phyloP scores from a whole-genome alignment of 92 coral and sea anemone species.

The Porites divaricata region DNA sequence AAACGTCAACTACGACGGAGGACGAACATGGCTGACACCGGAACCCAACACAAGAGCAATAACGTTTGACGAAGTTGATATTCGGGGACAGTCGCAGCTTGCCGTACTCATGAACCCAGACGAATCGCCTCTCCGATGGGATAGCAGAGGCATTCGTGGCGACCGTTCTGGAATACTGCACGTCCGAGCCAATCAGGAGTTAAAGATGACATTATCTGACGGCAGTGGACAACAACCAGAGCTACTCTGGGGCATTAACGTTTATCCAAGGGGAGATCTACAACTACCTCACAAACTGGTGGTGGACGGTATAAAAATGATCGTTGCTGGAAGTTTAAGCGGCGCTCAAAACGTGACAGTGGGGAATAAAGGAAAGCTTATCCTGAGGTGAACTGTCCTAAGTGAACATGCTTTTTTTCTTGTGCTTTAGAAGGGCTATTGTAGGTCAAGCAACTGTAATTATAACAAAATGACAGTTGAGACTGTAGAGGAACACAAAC shows the following conservation, averaged over 20 bases:
- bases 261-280: slow-evolving; percentile 92
- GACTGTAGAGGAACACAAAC: no score
- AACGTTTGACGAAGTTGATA: slow-evolving; percentile 77
- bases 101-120: slow-evolving; percentile 82
- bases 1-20: slow-evolving; percentile 79
- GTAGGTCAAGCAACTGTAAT: background rate
- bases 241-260: slow-evolving; percentile 92
- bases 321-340: slow-evolving; percentile 93
- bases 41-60: slow-evolving; percentile 63
- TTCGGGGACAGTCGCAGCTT: slow-evolving; percentile 92
- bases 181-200: slow-evolving; percentile 80
- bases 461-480: no score
- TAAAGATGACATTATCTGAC: slow-evolving; percentile 72
- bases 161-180: slow-evolving; percentile 96
- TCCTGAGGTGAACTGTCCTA: slow-evolving; percentile 64
- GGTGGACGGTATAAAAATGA: slow-evolving; percentile 91
- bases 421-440: background rate
- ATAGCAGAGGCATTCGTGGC: slow-evolving; percentile 88
- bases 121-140: slow-evolving; percentile 80
- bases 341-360: slow-evolving; percentile 98
- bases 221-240: slow-evolving; percentile 58
- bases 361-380: slow-evolving; percentile 90
- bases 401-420: background rate
- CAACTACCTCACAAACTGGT: slow-evolving; percentile 78
- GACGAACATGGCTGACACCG: slow-evolving; percentile 95